A percentile compares a stretch with the other conserved stretches of the same genome.
Conservation (phyloP, 2,888 invertebrate species). For the Rutpela maculata region DNA sequence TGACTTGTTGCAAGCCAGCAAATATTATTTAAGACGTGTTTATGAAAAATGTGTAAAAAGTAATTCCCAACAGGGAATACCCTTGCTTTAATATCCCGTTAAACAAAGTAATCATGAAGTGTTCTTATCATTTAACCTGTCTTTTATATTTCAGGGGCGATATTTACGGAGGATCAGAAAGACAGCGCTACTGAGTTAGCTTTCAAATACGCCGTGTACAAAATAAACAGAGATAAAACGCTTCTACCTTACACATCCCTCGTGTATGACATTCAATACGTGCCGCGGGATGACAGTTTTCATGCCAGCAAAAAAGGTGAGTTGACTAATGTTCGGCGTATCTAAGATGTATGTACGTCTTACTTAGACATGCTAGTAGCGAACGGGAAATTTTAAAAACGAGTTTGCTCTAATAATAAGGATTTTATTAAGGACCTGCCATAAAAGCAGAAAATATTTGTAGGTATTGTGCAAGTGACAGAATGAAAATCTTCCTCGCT, state of each 20-base stretch:
- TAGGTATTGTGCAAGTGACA: too few relatives aligned
- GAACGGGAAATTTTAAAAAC: background rate
- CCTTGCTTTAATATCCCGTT: background rate
- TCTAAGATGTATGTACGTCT: background rate
- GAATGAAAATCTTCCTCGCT: too few relatives aligned
- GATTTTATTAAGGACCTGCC: too few relatives aligned
- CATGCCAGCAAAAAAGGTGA: conserved; percentile 85
- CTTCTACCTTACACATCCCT: conserved; percentile 84
- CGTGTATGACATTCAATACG: conserved; percentile 85
- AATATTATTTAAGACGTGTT: background rate
- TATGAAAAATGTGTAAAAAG: background rate
- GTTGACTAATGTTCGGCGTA: conserved; percentile 47
- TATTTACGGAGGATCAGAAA: conserved; percentile 84
- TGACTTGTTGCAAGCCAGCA: too few relatives aligned
- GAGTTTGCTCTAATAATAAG: background rate
- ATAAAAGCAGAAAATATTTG: too few relatives aligned
- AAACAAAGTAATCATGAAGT: conserved; percentile 9
- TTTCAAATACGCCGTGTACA: conserved; percentile 87
- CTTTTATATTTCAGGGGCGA: conserved; percentile 79
- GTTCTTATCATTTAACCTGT: conserved; percentile 8
- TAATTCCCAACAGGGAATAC: background rate
- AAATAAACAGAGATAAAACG: conserved; percentile 84
- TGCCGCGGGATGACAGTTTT: conserved; percentile 85
- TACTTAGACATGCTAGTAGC: background rate
- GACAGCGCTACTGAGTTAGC: conserved; percentile 84